Percentiles rank a stretch among this genome's conserved stretches.
Conservation (phyloP, 2,888 invertebrate species). For the Lasioglossum calceatum region DNA sequence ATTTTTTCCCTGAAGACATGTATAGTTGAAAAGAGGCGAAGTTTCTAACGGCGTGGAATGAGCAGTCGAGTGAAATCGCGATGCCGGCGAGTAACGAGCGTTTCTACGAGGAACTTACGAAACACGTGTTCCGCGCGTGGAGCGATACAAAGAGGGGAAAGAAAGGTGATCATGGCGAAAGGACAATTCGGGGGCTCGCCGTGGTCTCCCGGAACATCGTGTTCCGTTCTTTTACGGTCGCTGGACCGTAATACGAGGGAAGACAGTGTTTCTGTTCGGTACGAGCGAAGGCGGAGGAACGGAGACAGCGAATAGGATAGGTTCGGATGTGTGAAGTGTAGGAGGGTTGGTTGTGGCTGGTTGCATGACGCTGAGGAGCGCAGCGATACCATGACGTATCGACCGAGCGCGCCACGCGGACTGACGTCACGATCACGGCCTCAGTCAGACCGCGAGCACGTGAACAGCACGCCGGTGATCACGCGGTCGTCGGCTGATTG, state of each 20-base stretch:
- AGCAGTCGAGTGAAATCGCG: background rate
- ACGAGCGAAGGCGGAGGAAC: constrained; percentile 31
- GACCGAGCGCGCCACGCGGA: constrained; percentile 83
- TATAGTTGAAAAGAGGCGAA: background rate
- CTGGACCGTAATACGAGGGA: constrained; percentile 2
- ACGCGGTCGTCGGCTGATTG: constrained; percentile 92
- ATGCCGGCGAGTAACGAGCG: constrained; percentile 1
- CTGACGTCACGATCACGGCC: constrained; percentile 89
- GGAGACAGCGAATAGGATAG: constrained; percentile 35
- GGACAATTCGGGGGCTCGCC: constrained; percentile 57
- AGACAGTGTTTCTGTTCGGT: background rate
- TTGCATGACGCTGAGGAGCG: constrained; percentile 80
- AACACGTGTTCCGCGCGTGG: background rate
- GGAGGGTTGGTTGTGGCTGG: constrained; percentile 49
- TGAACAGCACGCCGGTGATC: constrained; percentile 92
- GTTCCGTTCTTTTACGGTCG: constrained; percentile 9
- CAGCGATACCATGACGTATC: constrained; percentile 87
- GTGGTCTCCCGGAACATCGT: constrained; percentile 7
- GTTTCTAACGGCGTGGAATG: background rate
- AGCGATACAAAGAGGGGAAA: background rate
- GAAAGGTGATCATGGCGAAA: constrained; percentile 28
- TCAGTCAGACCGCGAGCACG: constrained; percentile 92
- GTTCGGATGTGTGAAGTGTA: constrained; percentile 23
- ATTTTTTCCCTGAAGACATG: background rate
- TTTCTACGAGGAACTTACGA: constrained; percentile 7